These are phyloP conservation scores for Capromys pilorides DNA, from an alignment of 2,797 vertebrate genomes.

Conservation along the genomic window DNA sequence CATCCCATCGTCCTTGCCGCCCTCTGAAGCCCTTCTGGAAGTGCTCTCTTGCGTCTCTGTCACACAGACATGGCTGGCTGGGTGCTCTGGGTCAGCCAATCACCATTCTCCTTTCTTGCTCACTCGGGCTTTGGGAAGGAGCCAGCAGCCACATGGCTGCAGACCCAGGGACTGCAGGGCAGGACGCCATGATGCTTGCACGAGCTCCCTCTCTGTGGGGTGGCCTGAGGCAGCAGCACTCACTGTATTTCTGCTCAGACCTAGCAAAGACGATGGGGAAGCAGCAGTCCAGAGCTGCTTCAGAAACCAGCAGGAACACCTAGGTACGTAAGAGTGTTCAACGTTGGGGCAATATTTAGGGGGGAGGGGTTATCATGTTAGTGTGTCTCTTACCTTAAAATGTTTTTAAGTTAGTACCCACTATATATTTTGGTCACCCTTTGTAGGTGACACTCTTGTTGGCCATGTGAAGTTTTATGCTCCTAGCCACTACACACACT, in stretches of 20 bases:
- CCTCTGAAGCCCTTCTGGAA: background rate
- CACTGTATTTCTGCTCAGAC: background rate
- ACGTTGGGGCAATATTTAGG: background rate
- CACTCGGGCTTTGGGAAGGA: background rate
- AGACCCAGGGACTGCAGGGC: background rate
- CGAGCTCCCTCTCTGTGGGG: background rate
- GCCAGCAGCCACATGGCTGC: background rate
- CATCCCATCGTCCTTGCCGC: background rate
- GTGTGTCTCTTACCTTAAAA: background rate
- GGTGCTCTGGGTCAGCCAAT: background rate
- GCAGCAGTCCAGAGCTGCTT: background rate
- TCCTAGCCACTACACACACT: background rate
- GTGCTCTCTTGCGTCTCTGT: background rate
- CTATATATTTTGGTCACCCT: background rate
- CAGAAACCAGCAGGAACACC: background rate
- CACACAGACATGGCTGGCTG: background rate
- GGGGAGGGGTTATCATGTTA: background rate
- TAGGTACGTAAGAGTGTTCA: background rate
- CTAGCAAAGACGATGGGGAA: background rate
- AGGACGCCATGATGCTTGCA: background rate
- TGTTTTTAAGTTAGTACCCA: background rate
- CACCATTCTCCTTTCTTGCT: background rate
- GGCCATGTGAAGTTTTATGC: background rate
- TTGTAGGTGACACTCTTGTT: background rate
- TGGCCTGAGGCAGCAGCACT: background rate